phyloP scores from a whole-genome alignment of 2,888 invertebrate genomes.

The Hedya salicella region DNA sequence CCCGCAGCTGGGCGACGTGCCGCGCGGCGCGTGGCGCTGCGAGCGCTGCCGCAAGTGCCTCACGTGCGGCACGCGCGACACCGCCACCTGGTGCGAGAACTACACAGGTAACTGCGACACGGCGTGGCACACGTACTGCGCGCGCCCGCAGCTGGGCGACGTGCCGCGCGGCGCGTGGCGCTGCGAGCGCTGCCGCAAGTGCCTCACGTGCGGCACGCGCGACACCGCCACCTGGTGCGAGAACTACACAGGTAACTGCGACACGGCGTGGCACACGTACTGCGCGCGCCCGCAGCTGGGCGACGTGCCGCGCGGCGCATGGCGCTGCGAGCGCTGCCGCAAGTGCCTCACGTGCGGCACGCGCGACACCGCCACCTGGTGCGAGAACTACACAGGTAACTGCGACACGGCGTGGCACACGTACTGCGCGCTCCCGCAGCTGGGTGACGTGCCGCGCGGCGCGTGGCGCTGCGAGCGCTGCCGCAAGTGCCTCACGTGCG shows the following conservation, averaged over 20 bases:
- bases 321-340: too few species aligned
- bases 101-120: slow-evolving; percentile 85
- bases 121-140: too few species aligned
- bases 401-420: too few species aligned
- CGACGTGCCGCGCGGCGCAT: slow-evolving; percentile 85
- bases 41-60: slow-evolving; percentile 97
- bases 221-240: slow-evolving; percentile 86
- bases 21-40: slow-evolving; percentile 92
- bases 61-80: slow-evolving; percentile 93
- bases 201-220: slow-evolving; percentile 91
- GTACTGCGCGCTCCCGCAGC: slow-evolving; percentile 45
- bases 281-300: too few species aligned
- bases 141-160: slow-evolving; percentile 61
- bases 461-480: slow-evolving; percentile 85
- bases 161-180: slow-evolving; percentile 94
- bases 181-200: too few species aligned
- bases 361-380: slow-evolving; percentile 83
- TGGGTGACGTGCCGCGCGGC: slow-evolving; percentile 88
- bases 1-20: slow-evolving; percentile 95
- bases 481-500: slow-evolving; percentile 86
- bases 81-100: slow-evolving; percentile 86
- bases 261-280: too few species aligned
- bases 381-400: too few species aligned
- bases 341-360: slow-evolving; percentile 57
- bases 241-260: too few species aligned